Conservation (phyloP, 2,113 vertebrate species). For the Melierax canorus region DNA sequence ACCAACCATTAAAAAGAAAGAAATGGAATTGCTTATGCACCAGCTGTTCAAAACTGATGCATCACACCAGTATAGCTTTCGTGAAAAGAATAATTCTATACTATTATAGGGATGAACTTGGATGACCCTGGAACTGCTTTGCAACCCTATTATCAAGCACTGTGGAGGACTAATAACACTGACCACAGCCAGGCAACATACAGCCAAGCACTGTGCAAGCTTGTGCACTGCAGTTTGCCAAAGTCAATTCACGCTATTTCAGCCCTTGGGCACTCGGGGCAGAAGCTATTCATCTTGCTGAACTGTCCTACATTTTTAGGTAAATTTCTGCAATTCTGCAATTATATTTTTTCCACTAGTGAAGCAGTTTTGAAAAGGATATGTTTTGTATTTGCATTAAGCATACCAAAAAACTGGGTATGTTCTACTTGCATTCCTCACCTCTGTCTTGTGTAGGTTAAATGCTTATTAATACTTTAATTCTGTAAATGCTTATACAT, state of each 20-base stretch:
- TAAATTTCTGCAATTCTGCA: neutral
- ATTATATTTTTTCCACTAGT: neutral
- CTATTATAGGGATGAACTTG: neutral
- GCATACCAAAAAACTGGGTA: neutral
- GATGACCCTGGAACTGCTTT: neutral
- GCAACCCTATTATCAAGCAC: neutral
- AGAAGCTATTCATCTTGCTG: neutral
- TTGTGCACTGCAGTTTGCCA: neutral
- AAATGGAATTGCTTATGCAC: neutral
- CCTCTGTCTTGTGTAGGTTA: neutral
- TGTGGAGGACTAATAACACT: neutral
- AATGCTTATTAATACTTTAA: conserved; percentile 37
- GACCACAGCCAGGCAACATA: neutral
- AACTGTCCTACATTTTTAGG: neutral
- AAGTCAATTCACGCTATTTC: neutral
- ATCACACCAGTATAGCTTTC: neutral
- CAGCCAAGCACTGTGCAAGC: neutral
- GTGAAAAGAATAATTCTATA: neutral
- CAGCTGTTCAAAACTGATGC: neutral
- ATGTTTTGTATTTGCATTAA: neutral
- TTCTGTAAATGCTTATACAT: conserved; percentile 11
- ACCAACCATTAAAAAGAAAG: neutral
- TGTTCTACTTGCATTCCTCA: neutral
- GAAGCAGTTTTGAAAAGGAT: neutral
- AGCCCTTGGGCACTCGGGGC: neutral